Percentiles rank a stretch among this genome's conserved stretches.
Evolutionary conservation across 1,140 invertebrate species (phyloP).

Genomic region (Zophobas morio): DNA sequence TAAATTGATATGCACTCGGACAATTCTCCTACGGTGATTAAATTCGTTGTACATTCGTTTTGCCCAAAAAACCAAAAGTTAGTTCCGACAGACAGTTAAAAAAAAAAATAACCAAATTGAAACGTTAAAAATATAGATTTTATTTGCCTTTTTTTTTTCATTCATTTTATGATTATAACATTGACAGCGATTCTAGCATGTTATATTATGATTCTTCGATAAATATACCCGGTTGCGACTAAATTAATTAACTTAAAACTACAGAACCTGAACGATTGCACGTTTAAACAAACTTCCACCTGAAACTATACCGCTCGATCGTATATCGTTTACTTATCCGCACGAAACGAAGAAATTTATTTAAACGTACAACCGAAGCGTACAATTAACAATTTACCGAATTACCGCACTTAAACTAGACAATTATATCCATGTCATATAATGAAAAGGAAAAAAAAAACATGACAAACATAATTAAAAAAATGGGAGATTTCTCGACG

Average conservation of each 20-base stretch:
- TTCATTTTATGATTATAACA: constrained; percentile 40
- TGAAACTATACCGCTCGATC: background rate
- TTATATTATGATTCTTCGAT: constrained; percentile 38
- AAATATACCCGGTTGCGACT: constrained; percentile 39
- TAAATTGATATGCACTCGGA: constrained; percentile 29
- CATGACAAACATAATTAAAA: background rate
- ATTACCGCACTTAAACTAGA: constrained; percentile 54
- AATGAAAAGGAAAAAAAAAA: constrained; percentile 20
- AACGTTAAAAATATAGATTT: constrained; percentile 47
- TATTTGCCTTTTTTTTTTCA: constrained; percentile 27
- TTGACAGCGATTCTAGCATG: constrained; percentile 44
- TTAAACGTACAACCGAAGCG: constrained; percentile 2
- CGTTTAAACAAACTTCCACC: constrained; percentile 5
- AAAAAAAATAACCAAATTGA: constrained; percentile 20
- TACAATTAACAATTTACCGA: constrained; percentile 55
- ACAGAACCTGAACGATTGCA: constrained; percentile 5
- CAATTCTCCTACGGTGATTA: constrained; percentile 8
- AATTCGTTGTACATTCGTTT: constrained; percentile 40
- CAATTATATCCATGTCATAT: constrained; percentile 24
- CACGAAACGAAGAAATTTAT: background rate
- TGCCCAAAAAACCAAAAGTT: constrained; percentile 20
- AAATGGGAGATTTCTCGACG: constrained; percentile 29
- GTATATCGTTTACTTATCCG: background rate
- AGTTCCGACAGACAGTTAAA: constrained; percentile 41
- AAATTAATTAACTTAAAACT: constrained; percentile 40